A percentile compares a stretch with the other conserved stretches of the same genome.
phyloP scores from a whole-genome alignment of 2,797 vertebrate genomes.

The Macrochelys suwanniensis region DNA sequence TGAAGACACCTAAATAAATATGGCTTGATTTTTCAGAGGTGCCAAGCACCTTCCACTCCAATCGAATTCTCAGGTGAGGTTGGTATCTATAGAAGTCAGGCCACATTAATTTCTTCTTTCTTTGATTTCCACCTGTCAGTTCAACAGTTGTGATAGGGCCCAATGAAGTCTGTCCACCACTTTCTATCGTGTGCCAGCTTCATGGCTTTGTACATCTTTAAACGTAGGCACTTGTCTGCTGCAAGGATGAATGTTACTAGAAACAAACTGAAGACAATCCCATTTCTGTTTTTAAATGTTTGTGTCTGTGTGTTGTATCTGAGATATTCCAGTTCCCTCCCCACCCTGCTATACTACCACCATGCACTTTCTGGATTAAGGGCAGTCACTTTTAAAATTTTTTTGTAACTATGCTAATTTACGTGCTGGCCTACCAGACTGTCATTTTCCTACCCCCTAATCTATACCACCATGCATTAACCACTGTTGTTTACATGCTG shows the following conservation, averaged over 20 bases:
- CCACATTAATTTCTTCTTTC: neutral
- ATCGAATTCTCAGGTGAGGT: neutral
- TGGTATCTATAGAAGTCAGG: neutral
- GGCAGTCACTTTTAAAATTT: neutral
- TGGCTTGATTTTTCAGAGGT: neutral
- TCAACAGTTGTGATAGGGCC: neutral
- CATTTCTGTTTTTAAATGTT: neutral
- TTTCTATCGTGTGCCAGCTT: neutral
- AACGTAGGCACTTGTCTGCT: neutral
- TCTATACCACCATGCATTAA: conserved; percentile 1
- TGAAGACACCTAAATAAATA: neutral
- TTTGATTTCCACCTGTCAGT: neutral
- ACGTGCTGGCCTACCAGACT: neutral
- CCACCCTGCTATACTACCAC: neutral
- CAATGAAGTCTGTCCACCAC: neutral
- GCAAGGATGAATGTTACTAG: neutral
- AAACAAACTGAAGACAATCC: neutral
- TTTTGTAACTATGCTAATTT: conserved; percentile 5
- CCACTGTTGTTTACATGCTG: conserved; percentile 25
- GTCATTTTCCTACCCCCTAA: conserved; percentile 21
- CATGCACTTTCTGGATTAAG: neutral
- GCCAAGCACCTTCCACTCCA: neutral
- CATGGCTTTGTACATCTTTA: neutral
- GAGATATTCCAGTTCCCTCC: neutral
- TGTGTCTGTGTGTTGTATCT: neutral